Base-by-base conservation (phyloP, 2,888 invertebrate genomes). In the Netelia inedita region DNA sequence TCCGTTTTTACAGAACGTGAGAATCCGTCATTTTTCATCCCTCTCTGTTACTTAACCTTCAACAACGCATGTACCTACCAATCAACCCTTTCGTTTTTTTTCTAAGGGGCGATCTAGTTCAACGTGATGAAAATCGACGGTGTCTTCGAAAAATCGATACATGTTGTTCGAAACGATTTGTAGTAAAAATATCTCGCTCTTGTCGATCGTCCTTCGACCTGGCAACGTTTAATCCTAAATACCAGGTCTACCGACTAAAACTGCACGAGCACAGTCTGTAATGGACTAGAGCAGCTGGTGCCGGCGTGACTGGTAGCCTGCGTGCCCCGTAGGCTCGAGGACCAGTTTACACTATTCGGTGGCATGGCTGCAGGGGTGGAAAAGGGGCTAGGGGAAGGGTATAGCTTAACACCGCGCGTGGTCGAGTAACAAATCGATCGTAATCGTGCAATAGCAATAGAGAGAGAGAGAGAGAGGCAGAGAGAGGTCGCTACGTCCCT, bases 381-480 rank as follows among this genome's bases (percentile, higher is more conserved):
- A 14, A 46, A 14, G 14, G 46, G 46, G 46, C 3, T 2, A 14
- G 14, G 46, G 46, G 46, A 46, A 14, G 46, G 46, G 35, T 35
- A 35, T 6, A 43, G 78, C 66, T 69, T 74, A 79, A 74, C 74
- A 46, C 43, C 41, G 57, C 79, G 66, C 73, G 80, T 83, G 84
- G 86, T 83, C 80, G 72, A 84, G 80, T 79, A 88, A 88, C 87
- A 87, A 90, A 90, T 91, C 91, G 91, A 91, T 91, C 87, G 91
- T 90, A 90, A 91, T 91, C 90, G 74, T 57, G 50, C 21, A 46
- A 50, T n/a, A 73, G 59, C 2, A 19, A 53, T 28, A 11, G 8
- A 63, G 53, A 11, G 35, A 53, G 53, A 11, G 8, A 63, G 53
- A 11, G 57, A 8, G 19, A 9, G 19, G 1, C 16, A 16, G 55